Evolutionary conservation across 2,113 vertebrate genomes (phyloP).

Genomic region (Nothoprocta perdicaria): DNA sequence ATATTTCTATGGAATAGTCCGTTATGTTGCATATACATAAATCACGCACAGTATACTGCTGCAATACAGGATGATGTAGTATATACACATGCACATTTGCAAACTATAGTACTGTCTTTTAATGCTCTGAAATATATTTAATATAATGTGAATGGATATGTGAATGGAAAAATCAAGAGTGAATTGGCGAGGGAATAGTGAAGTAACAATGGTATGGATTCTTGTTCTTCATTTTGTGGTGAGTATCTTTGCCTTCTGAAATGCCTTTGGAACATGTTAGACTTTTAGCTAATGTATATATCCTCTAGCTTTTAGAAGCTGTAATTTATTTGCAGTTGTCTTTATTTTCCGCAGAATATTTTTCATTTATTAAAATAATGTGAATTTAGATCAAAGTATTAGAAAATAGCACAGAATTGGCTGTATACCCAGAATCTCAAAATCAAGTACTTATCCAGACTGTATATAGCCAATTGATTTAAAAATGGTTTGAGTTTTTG

Average conservation of each 20-base stretch:
- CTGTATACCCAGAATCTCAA: constrained; percentile 35
- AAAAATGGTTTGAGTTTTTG: constrained; percentile 65
- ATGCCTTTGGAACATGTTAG: constrained; percentile 7
- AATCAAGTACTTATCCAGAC: constrained; percentile 34
- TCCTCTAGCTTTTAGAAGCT: background rate
- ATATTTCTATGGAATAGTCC: constrained; percentile 58
- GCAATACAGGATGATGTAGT: constrained; percentile 34
- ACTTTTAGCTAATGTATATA: background rate
- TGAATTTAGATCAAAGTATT: constrained; percentile 62
- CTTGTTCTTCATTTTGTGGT: constrained; percentile 31
- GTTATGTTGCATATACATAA: constrained; percentile 43
- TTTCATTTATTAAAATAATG: constrained; percentile 42
- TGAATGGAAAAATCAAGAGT: constrained; percentile 32
- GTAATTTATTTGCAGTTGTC: background rate
- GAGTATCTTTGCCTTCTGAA: constrained; percentile 22
- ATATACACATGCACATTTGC: accelerated
- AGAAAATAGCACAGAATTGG: constrained; percentile 29
- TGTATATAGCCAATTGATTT: constrained; percentile 49
- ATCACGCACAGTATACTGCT: constrained; percentile 17
- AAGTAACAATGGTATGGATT: background rate
- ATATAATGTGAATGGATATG: background rate
- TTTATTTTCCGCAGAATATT: constrained; percentile 22
- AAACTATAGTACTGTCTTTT: background rate
- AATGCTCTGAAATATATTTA: constrained; percentile 38
- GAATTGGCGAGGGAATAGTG: background rate